These are phyloP conservation scores for Neocrepidodera transversa DNA, from an alignment of 2,888 invertebrate species.

Conservation along the genomic window DNA sequence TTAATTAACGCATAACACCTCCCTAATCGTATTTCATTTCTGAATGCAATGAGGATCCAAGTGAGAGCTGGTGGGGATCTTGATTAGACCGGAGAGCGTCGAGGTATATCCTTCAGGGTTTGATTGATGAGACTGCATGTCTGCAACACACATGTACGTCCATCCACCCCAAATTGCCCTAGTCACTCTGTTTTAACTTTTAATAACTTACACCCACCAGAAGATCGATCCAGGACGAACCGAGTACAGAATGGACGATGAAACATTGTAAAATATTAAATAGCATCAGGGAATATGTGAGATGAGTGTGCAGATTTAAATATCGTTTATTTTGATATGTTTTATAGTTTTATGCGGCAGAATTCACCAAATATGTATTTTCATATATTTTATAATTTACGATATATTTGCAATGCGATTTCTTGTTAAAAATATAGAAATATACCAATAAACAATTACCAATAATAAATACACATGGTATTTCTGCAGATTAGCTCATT, in stretches of 20 bases:
- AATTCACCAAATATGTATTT: no score
- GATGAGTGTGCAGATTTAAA: no score
- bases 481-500: no score
- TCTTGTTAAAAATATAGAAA: no score
- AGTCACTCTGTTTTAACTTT: conserved; percentile 54
- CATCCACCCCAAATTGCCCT: conserved; percentile 51
- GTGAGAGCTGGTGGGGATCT: conserved; percentile 33
- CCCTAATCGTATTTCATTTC: conserved; percentile 33
- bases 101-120: conserved; percentile 49
- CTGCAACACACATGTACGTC: conserved; percentile 49
- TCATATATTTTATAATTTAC: no score
- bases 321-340: no score
- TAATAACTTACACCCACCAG: conserved; percentile 51
- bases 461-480: no score
- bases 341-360: no score
- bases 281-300: not conserved
- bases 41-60: conserved; percentile 34
- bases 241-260: conserved; percentile 5
- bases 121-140: conserved; percentile 56
- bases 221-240: conserved; percentile 17
- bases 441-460: no score
- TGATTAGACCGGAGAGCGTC: conserved; percentile 48
- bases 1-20: conserved; percentile 33
- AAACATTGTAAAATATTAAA: conserved; percentile 20
- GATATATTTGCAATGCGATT: no score